These are phyloP conservation scores for Tetragonula carbonaria DNA, from an alignment of 2,888 invertebrate species.

Conservation along the genomic window DNA sequence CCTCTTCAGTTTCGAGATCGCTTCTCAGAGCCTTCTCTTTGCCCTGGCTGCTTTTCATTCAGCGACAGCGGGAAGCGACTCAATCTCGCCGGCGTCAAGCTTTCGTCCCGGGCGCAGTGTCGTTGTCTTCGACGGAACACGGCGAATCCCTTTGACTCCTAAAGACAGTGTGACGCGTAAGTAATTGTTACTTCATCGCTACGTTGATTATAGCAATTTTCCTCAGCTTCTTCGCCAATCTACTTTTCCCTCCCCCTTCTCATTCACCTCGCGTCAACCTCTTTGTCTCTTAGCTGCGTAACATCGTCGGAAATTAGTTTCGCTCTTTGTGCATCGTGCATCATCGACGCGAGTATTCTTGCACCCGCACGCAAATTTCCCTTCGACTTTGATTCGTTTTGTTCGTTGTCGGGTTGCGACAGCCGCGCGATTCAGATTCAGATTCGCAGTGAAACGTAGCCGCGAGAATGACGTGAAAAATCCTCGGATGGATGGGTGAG, in stretches of 20 bases:
- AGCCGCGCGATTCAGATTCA: neutral
- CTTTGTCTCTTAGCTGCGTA: slow-evolving; percentile 21
- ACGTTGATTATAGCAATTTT: slow-evolving; percentile 66
- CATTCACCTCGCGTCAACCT: slow-evolving; percentile 7
- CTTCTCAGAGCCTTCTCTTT: neutral
- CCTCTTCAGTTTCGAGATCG: slow-evolving; percentile 32
- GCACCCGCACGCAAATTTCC: neutral
- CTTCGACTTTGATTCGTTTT: neutral
- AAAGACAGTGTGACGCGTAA: slow-evolving; percentile 50
- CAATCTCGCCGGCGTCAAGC: neutral
- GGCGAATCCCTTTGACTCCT: slow-evolving; percentile 45
- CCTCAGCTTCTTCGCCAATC: slow-evolving; percentile 42
- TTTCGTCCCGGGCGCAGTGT: slow-evolving; percentile 9
- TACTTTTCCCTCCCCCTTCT: slow-evolving; percentile 20
- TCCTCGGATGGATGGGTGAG: no score
- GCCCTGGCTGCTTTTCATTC: slow-evolving; percentile 3
- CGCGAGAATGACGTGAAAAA: neutral
- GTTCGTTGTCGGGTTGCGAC: neutral
- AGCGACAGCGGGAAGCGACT: neutral
- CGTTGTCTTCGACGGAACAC: neutral
- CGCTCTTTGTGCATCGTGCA: slow-evolving; percentile 47
- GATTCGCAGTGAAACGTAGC: neutral
- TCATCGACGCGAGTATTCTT: slow-evolving; percentile 5
- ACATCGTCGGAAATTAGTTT: slow-evolving; percentile 55
- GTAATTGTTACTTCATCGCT: slow-evolving; percentile 62